These are phyloP conservation scores for Hirtodrosophila confusa DNA, from an alignment of 2,888 invertebrate genomes.

Conservation along the genomic window DNA sequence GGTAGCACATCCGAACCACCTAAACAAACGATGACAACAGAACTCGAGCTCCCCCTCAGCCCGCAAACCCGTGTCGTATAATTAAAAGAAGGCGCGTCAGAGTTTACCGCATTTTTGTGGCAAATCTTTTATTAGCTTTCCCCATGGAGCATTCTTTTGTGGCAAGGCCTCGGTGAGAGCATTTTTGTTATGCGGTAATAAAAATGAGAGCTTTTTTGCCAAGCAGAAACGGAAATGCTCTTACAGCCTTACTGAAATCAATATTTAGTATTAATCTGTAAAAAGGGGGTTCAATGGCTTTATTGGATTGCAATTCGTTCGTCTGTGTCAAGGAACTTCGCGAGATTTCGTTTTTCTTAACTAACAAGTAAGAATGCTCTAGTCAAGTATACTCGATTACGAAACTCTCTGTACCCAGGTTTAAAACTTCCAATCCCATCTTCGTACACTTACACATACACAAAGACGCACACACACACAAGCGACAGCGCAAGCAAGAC, in stretches of 20 bases:
- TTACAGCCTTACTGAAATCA: background rate
- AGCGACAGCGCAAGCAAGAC: too few species aligned
- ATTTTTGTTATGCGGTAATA: conserved; percentile 8
- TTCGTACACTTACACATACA: too few species aligned
- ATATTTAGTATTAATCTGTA: too few species aligned
- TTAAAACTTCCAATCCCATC: too few species aligned
- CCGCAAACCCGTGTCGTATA: conserved; percentile 22
- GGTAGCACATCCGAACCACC: conserved; percentile 1
- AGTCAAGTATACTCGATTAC: too few species aligned
- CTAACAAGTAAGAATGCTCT: too few species aligned
- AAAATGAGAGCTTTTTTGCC: background rate
- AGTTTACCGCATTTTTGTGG: conserved; percentile 49
- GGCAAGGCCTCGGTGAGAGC: conserved; percentile 2
- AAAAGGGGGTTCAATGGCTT: too few species aligned
- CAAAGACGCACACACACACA: too few species aligned
- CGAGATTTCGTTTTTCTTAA: too few species aligned
- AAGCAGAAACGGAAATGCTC: conserved; percentile 5
- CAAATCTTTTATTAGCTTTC: conserved; percentile 65
- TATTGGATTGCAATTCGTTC: too few species aligned
- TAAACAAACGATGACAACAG: conserved; percentile 26
- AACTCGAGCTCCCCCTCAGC: background rate
- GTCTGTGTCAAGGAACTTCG: too few species aligned
- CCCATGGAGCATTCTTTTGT: conserved; percentile 12
- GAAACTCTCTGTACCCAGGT: too few species aligned
- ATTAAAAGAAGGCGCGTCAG: conserved; percentile 50